Conservation (phyloP, 2,797 vertebrate genomes). For the Argentina silus region DNA sequence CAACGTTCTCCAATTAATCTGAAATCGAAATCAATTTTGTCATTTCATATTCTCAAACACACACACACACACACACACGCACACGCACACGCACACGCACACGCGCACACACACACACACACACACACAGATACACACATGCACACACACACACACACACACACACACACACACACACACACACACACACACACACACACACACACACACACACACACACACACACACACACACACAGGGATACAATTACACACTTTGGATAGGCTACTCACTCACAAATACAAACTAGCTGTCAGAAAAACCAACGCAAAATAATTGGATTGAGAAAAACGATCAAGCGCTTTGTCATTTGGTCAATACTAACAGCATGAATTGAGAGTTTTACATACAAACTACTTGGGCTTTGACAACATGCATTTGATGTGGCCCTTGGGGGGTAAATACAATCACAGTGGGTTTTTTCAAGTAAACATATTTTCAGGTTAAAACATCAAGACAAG, state of each 20-base stretch:
- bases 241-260: constrained; percentile 68
- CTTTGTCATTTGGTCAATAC: constrained; percentile 77
- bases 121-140: constrained; percentile 33
- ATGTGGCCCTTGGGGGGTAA: constrained; percentile 52
- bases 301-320: constrained; percentile 75
- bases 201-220: constrained; percentile 52
- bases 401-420: constrained; percentile 69
- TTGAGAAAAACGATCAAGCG: constrained; percentile 69
- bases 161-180: background rate
- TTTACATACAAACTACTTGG: constrained; percentile 78
- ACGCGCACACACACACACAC: constrained; percentile 58
- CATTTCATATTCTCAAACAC: no score
- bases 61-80: constrained; percentile 60
- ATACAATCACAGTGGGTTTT: constrained; percentile 54
- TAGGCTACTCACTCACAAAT: constrained; percentile 68
- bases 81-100: constrained; percentile 14
- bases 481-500: constrained; percentile 5
- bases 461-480: constrained; percentile 61
- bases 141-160: constrained; percentile 8
- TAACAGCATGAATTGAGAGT: constrained; percentile 69
- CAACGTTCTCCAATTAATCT: constrained; percentile 60
- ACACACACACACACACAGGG: constrained; percentile 21
- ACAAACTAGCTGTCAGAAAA: constrained; percentile 77
- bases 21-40: constrained; percentile 63
- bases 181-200: constrained; percentile 51